A percentile compares a stretch with the other conserved stretches of the same genome.
Evolutionary conservation across 2,113 vertebrate genomes (phyloP).

Genomic region (Australoheros scitulus): DNA sequence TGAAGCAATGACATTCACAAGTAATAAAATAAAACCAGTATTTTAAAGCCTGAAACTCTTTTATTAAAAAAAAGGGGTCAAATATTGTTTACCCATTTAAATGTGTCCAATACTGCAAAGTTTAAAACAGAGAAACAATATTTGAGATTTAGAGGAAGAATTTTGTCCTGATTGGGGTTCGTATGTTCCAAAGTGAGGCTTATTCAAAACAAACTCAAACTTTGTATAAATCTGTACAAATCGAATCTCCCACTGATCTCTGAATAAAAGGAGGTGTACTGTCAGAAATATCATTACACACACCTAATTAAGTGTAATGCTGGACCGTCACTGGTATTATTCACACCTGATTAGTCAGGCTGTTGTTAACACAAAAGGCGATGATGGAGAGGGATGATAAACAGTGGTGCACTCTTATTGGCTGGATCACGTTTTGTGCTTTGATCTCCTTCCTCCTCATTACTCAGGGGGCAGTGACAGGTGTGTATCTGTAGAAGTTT

Average conservation of each 20-base stretch:
- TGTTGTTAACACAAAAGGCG: slow-evolving; percentile 46
- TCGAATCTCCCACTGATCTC: neutral
- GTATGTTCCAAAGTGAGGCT: neutral
- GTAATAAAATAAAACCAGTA: neutral
- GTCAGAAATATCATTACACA: slow-evolving; percentile 36
- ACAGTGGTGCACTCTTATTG: slow-evolving; percentile 59
- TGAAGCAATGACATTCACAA: fast-evolving
- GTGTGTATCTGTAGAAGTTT: slow-evolving; percentile 32
- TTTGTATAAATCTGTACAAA: neutral
- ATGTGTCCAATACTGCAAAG: neutral
- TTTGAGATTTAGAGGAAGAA: neutral
- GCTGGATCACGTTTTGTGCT: slow-evolving; percentile 59
- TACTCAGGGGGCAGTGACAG: slow-evolving; percentile 50
- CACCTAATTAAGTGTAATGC: slow-evolving; percentile 61
- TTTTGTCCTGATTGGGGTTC: neutral
- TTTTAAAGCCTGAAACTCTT: neutral
- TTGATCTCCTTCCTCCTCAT: slow-evolving; percentile 72
- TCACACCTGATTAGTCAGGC: slow-evolving; percentile 70
- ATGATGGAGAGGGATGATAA: slow-evolving; percentile 66
- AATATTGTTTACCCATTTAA: neutral
- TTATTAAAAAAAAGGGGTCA: no score
- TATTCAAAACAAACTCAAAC: neutral
- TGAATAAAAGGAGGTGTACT: slow-evolving; percentile 15
- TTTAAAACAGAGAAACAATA: neutral
- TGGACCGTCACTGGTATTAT: slow-evolving; percentile 28